These are phyloP conservation scores for Cerastis leucographa DNA, from an alignment of 2,888 invertebrate genomes.

Conservation along the genomic window DNA sequence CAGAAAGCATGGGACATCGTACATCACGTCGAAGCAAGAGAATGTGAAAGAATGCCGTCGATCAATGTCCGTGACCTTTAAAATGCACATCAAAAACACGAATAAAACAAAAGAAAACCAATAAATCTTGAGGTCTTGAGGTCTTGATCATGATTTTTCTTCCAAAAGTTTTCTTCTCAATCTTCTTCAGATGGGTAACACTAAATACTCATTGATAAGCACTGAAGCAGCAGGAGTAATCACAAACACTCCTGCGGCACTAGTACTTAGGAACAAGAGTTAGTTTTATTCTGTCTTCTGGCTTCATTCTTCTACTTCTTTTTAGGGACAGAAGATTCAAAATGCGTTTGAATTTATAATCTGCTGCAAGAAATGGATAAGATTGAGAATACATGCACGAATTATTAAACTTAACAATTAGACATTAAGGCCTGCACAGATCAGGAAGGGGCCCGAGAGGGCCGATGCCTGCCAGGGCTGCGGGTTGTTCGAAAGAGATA, in stretches of 20 bases:
- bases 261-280: constrained; percentile 97
- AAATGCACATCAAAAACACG: not conserved
- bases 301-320: constrained; percentile 13
- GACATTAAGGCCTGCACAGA: not conserved
- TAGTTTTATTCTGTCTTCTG: constrained; percentile 75
- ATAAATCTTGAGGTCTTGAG: not conserved
- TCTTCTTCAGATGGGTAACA: constrained; percentile 51
- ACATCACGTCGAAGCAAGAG: not conserved
- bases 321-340: not conserved
- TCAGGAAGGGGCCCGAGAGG: no score
- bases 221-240: constrained; percentile 97
- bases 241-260: constrained; percentile 96
- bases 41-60: not conserved
- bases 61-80: not conserved
- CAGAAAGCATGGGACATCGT: not conserved
- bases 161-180: constrained; percentile 2
- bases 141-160: constrained; percentile 11
- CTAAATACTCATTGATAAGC: constrained; percentile 94
- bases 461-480: no score
- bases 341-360: not conserved
- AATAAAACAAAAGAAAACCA: not conserved
- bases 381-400: not conserved
- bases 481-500: no score
- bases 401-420: not conserved
- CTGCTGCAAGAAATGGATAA: not conserved